Conservation (phyloP, 2,113 vertebrate genomes). For the Oxyruncus cristatus region DNA sequence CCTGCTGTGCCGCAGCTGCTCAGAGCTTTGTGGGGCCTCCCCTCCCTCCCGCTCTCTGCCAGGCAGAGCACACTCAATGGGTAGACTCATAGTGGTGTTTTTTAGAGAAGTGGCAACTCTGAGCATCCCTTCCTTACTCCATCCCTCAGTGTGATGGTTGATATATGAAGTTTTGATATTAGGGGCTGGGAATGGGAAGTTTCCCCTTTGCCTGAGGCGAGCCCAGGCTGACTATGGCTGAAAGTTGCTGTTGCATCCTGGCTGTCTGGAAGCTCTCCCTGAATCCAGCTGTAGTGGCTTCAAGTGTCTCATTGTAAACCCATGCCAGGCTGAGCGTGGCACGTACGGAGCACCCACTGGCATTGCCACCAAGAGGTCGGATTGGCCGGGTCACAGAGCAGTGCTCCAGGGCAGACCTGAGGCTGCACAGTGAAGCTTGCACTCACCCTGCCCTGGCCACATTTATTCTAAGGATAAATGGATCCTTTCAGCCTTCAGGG, state of each 20-base stretch:
- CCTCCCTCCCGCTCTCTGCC: neutral
- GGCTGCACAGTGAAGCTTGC: neutral
- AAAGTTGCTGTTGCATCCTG: constrained; percentile 46
- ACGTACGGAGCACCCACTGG: neutral
- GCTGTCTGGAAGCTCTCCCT: neutral
- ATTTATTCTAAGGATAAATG: neutral
- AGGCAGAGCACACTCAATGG: neutral
- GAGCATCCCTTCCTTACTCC: constrained; percentile 2
- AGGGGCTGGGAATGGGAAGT: constrained; percentile 15
- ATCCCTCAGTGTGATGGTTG: neutral
- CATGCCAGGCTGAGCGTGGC: neutral
- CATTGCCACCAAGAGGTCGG: neutral
- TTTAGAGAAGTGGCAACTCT: constrained; percentile 57
- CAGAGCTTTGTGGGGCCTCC: neutral
- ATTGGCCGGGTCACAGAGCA: rapidly evolving
- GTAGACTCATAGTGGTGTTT: neutral
- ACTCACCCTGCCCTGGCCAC: neutral
- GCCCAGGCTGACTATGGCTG: constrained; percentile 27
- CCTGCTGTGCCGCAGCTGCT: constrained; percentile 8
- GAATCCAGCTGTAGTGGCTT: neutral
- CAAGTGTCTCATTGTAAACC: neutral
- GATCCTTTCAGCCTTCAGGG: neutral
- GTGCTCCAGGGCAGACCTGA: neutral
- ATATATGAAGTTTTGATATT: neutral
- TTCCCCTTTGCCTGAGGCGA: neutral